Base-by-base conservation (phyloP, 2,888 invertebrate species). In the Diloba caeruleocephala region DNA sequence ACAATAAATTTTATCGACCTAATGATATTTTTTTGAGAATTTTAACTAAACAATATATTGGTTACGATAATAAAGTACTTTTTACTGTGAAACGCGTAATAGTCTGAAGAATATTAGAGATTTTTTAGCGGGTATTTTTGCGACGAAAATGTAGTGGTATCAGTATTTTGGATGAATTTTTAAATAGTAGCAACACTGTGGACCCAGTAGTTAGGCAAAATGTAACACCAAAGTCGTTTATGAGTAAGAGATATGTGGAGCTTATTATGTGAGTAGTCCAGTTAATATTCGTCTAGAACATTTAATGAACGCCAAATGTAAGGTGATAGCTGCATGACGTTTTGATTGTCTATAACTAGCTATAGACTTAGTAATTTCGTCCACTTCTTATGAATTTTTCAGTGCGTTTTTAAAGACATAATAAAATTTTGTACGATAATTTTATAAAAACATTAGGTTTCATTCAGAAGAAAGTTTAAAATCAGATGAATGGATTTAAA, bases 111-210 rank as follows among this genome's bases (percentile, higher is more conserved):
- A 85, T 79, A 75, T 83, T 87, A 86, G 82, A 87, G 65, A 81
- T 82, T 87, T 87, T 77, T 84, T 90, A 90, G 88, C 84, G 54
- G 65, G 84, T 92, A 90, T 91, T 89, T 90, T 90, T 89, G 86
- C 78, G 80, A 88, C 70, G 58, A 81, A 81, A 82, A 80, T 83
- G 88, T 90, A 88, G 87, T 89, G 87, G 87, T 77, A 74, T 82
- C 90, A 82, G 87, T 92, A 92, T 92, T 92, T 92, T 92, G 85
- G 90, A 92, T 77, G 84, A 82, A 74, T 80, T 88, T 91, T 86
- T 63, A 61, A 85, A 81, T 71, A 57, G 72, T 89, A 90, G 88
- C 74, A 70, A 76, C 87, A 85, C 79, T 78, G 76, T 79, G 87
- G 89, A 89, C 87, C 89, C 89, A 88, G 82, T 92, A 92, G 90